Conservation (phyloP, 2,113 vertebrate species). For the Turdus rufiventris region DNA sequence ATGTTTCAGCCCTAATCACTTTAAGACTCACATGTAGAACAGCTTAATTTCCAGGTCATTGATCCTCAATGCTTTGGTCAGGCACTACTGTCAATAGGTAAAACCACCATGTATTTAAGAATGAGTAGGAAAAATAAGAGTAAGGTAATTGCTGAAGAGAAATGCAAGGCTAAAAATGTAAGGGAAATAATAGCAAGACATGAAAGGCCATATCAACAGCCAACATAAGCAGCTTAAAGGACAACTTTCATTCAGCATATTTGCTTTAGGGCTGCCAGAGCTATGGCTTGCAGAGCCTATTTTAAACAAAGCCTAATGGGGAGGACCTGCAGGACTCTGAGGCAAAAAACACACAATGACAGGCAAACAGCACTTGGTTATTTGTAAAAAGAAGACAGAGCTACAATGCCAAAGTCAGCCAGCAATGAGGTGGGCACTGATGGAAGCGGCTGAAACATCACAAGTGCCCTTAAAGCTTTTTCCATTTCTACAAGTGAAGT, state of each 20-base stretch:
- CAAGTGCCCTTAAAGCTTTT: background rate
- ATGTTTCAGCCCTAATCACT: slow-evolving; percentile 8
- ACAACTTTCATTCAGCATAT: background rate
- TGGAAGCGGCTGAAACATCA: background rate
- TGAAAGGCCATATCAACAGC: background rate
- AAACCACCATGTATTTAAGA: background rate
- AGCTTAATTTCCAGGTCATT: slow-evolving; percentile 46
- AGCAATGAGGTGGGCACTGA: background rate
- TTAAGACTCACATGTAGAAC: background rate
- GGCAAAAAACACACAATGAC: background rate
- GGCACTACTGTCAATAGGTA: background rate
- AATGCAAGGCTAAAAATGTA: background rate
- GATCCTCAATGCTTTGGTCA: background rate
- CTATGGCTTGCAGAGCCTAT: background rate
- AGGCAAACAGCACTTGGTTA: background rate
- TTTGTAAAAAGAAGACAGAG: background rate
- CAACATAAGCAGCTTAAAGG: background rate
- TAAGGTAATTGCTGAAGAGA: background rate
- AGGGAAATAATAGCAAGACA: background rate
- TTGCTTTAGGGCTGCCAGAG: slow-evolving; percentile 21
- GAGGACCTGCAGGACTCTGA: background rate
- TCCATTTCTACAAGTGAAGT: background rate
- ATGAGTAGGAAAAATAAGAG: background rate
- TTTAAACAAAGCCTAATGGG: background rate
- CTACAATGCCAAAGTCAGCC: background rate